Base-by-base conservation (phyloP, 2,888 invertebrate genomes). In the Tanypteryx hageni region DNA sequence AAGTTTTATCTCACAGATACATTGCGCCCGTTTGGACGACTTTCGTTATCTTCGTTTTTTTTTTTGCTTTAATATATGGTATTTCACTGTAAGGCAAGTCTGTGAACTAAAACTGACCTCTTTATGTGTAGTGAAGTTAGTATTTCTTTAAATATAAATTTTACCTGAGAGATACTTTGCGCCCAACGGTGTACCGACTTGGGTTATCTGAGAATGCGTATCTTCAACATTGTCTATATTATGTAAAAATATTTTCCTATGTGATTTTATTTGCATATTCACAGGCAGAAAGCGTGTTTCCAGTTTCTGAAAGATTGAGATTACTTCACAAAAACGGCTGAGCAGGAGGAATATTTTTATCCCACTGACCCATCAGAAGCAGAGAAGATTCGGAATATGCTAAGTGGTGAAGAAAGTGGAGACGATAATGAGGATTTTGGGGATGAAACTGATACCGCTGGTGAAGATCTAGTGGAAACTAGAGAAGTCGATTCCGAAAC, bases 371-470 rank as follows among this genome's bases (percentile, higher is more conserved):
- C 22, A 14, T 22, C 22, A 16, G 81, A 81, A 22, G 4, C 5
- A 81, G 81, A 81, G 11, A 31, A 81, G 31, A 81, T 81, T 14
- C 31, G 27, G 27, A 31, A 81, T 1, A 31, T 81, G 31, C 27
- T 81, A 81, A 81, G 3, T 81, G 5, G 27, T 81, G 81, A 31
- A 2, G 81, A 81, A 11, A 31, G 31, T 22, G 27, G 31, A 31
- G 31, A 27, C 14, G 31, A 27, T 18, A 81, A 81, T 31, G 81
- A 81, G 31, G 81, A 81, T 27, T 81, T 81, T 27, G 81, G 27
- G 31, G 81, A 81, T 11, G 81, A 81, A 81, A 18, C 31, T 27
- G 27, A 81, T 31, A 81, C 31, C 44, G 95, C 95, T 92, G 13
- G 44, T 22, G 57, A 86, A 56, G 57, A 86, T 59, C 14, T 22